Percentiles rank a stretch among this genome's conserved stretches.
Conservation (phyloP, 2,113 vertebrate species). For the Numenius arquata region DNA sequence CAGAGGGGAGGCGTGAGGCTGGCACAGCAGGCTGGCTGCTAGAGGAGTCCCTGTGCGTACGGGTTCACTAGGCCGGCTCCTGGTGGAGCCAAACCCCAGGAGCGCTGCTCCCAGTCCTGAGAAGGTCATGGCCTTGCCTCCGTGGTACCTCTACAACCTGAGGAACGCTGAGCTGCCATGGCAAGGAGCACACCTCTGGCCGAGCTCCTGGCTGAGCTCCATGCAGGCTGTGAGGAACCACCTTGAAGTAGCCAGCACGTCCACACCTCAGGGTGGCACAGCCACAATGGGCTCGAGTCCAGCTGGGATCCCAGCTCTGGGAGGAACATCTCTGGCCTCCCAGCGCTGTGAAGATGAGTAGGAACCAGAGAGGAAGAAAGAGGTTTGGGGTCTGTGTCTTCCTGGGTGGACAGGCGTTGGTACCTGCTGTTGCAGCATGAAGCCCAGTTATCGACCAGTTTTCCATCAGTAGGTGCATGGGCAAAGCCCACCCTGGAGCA, state of each 20-base stretch:
- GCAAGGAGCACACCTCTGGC: neutral
- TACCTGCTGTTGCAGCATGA: neutral
- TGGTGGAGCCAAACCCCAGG: conserved; percentile 4
- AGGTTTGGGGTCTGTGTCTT: neutral
- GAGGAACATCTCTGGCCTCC: neutral
- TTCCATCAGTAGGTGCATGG: neutral
- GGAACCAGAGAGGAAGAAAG: neutral
- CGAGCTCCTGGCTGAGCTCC: neutral
- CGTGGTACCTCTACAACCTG: neutral
- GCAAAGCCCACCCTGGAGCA: neutral
- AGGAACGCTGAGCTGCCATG: neutral
- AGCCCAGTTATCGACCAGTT: neutral
- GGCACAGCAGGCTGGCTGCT: neutral
- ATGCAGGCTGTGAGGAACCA: neutral
- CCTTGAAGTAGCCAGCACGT: neutral
- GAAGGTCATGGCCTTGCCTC: conserved; percentile 9
- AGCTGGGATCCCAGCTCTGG: neutral
- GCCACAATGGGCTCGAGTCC: accelerated
- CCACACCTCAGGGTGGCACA: neutral
- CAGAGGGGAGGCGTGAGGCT: neutral
- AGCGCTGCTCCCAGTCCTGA: conserved; percentile 44
- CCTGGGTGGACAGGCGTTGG: neutral
- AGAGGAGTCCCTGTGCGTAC: conserved; percentile 9
- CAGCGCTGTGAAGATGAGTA: neutral
- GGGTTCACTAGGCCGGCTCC: neutral